phyloP scores from a whole-genome alignment of 2,113 vertebrate species.

The Centropus bengalensis region DNA sequence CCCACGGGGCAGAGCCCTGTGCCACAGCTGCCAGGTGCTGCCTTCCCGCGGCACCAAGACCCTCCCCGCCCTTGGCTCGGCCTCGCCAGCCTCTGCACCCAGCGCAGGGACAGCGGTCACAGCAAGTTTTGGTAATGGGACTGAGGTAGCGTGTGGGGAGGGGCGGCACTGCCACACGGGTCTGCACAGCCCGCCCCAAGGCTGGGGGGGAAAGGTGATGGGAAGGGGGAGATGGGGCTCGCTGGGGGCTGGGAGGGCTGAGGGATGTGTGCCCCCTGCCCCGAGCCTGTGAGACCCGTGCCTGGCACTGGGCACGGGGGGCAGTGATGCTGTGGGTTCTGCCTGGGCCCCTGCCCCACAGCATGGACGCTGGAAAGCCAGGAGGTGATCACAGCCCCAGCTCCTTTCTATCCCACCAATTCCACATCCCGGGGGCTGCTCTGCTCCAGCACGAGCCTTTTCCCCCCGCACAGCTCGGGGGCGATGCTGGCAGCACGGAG shows the following conservation, averaged over 20 bases:
- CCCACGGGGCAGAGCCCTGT: not conserved
- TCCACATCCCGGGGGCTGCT: rapidly evolving
- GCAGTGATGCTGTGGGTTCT: not conserved
- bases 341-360: rapidly evolving
- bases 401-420: not conserved
- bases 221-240: no score
- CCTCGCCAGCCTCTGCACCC: not conserved
- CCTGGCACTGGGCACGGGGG: rapidly evolving
- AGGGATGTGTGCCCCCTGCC: not conserved
- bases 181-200: no score
- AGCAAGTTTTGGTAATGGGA: not conserved
- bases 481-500: not conserved
- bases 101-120: rapidly evolving
- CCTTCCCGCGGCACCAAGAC: not conserved
- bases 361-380: not conserved
- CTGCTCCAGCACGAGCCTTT: not conserved
- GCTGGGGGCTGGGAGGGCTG: not conserved
- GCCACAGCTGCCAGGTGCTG: not conserved
- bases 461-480: not conserved
- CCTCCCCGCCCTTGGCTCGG: not conserved
- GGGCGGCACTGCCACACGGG: no score
- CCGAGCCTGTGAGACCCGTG: not conserved
- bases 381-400: not conserved
- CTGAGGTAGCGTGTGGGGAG: rapidly evolving
- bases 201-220: not conserved